These are phyloP conservation scores for Aurelia sp. DNA, from an alignment of 30 jellyfish, hydroid and myxozoan species.

Conservation along the genomic window DNA sequence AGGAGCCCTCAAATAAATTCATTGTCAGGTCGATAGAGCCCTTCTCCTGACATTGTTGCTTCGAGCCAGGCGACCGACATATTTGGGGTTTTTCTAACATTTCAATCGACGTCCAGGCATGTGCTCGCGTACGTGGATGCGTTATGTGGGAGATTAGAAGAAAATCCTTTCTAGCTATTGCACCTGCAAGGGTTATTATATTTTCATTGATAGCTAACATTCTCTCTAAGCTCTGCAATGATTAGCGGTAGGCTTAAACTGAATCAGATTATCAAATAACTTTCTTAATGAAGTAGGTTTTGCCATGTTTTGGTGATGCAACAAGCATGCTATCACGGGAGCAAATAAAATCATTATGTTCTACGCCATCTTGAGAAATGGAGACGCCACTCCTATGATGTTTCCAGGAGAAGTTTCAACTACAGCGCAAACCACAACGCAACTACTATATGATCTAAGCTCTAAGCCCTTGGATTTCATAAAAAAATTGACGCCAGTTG, in stretches of 20 bases:
- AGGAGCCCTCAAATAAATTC: not conserved
- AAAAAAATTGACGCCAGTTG: too few species aligned
- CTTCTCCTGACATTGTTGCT: not conserved
- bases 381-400: too few species aligned
- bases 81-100: not conserved
- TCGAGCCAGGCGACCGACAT: not conserved
- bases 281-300: not conserved
- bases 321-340: too few species aligned
- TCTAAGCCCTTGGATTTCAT: too few species aligned
- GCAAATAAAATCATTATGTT: too few species aligned
- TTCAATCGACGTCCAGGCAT: not conserved
- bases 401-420: too few species aligned
- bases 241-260: conserved; percentile 29
- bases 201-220: conserved; percentile 18
- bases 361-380: too few species aligned
- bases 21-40: not conserved
- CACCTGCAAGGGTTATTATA: conserved; percentile 42
- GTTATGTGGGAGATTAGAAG: not conserved
- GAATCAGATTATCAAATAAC: not conserved
- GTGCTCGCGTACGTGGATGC: not conserved
- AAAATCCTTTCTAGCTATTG: conserved; percentile 13
- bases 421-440: too few species aligned
- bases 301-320: not conserved
- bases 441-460: too few species aligned
- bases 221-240: not conserved